A percentile compares a stretch with the other conserved stretches of the same genome.
Evolutionary conservation across 2,113 vertebrate genomes (phyloP).

Genomic region (Myanophis thanlyinensis): DNA sequence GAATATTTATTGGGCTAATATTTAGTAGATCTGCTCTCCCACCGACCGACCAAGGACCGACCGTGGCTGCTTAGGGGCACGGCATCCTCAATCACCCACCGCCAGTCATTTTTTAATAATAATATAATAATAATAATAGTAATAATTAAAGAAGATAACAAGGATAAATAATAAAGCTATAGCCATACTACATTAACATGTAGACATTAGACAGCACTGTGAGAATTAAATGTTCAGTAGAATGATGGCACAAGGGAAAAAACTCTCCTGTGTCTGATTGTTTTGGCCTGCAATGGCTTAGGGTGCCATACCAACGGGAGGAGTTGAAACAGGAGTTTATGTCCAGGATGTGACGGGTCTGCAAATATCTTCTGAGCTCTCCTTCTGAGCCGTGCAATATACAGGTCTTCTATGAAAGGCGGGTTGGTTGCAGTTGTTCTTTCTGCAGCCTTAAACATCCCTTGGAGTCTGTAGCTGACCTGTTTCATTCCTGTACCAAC

Average conservation of each 20-base stretch:
- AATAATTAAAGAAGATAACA: neutral
- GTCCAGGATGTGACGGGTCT: neutral
- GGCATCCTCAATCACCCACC: conserved; percentile 10
- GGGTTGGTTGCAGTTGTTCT: neutral
- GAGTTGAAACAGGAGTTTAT: neutral
- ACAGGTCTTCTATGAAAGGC: neutral
- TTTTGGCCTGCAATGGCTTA: neutral
- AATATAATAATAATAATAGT: neutral
- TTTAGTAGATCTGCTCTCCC: conserved; percentile 30
- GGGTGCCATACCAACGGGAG: neutral
- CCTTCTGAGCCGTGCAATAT: neutral
- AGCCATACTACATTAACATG: neutral
- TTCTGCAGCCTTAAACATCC: neutral
- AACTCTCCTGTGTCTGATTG: neutral
- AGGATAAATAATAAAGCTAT: neutral
- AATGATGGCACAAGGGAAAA: neutral
- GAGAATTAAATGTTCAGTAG: neutral
- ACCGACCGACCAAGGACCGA: too few species aligned
- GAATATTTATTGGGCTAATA: conserved; percentile 28
- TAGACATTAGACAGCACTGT: neutral
- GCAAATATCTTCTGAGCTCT: too few species aligned
- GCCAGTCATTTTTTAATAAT: neutral
- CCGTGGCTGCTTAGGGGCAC: conserved; percentile 12
- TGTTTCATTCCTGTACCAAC: neutral
- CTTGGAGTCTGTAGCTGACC: neutral